Conservation (phyloP, 2,888 invertebrate genomes). For the Panopea generosa region DNA sequence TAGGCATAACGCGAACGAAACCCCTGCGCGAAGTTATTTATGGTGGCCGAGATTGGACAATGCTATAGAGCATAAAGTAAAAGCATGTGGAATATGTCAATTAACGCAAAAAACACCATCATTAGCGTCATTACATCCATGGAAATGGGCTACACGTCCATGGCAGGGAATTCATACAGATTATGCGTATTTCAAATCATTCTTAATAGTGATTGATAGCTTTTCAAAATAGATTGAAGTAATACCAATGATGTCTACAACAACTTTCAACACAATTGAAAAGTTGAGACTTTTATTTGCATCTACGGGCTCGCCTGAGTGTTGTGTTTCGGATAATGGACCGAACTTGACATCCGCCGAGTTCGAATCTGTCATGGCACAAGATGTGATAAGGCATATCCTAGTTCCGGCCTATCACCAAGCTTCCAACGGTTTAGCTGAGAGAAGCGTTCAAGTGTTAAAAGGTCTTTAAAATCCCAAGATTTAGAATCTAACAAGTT, state of each 20-base stretch:
- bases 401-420: slow-evolving; percentile 46
- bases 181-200: slow-evolving; percentile 40
- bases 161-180: slow-evolving; percentile 46
- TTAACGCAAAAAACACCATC: slow-evolving; percentile 16
- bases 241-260: slow-evolving; percentile 38
- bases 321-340: slow-evolving; percentile 44
- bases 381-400: slow-evolving; percentile 52
- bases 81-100: slow-evolving; percentile 40
- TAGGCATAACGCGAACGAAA: slow-evolving; percentile 20
- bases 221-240: slow-evolving; percentile 45
- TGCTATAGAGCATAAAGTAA: slow-evolving; percentile 28
- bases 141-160: slow-evolving; percentile 35
- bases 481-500: no score
- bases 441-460: slow-evolving; percentile 49
- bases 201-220: slow-evolving; percentile 43
- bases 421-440: slow-evolving; percentile 50
- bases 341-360: slow-evolving; percentile 43
- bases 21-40: slow-evolving; percentile 31
- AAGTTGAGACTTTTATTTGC: slow-evolving; percentile 35
- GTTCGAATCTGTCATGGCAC: slow-evolving; percentile 44
- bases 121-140: slow-evolving; percentile 38
- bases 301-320: slow-evolving; percentile 28
- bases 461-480: slow-evolving; percentile 36
- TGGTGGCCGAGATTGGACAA: slow-evolving; percentile 42
- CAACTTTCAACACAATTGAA: slow-evolving; percentile 30